Evolutionary conservation across 1,140 invertebrate genomes (phyloP), one percentile per base, ranked within the genome.

Genomic region (Ectropis grisescens): DNA sequence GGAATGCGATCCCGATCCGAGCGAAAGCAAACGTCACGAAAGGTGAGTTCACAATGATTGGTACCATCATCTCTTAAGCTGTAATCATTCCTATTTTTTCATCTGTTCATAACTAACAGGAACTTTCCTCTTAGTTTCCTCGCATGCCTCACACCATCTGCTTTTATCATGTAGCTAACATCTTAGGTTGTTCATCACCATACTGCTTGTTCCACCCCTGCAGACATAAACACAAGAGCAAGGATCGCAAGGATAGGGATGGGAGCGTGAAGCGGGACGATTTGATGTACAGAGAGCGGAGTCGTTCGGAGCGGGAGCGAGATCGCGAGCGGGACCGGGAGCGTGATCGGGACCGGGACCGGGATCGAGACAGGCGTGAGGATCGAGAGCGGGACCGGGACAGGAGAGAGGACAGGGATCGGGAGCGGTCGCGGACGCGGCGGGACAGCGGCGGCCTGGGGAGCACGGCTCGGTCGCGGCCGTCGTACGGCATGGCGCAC

Each of bases 141-240:
- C 37, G 8, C 35, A 33, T 16, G 26, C 35, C 34, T 46, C 12
- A 13, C 25, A 37, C 29, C 22, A 32, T 14, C 19, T 13, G 12
- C n/a, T 23, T 29, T 47, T n/a, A n/a, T n/a, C n/a, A n/a, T n/a
- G n/a, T 26, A 26, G 42, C 41, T 47, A 43, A 52, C 57, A 31
- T 41, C 41, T 42, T 53, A 31, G 44, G 44, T 52, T 29, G 34
- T 44, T 65, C 53, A 62, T 41, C 49, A 50, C 56, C 66, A 71
- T 76, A 48, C 70, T 57, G 69, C 76, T 76, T 71, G 53, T n/a
- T 74, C 58, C 67, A 66, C 62, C 67, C 56, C 60, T 49, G 58
- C 67, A 75, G 68, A 80, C 61, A 66, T 74, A 75, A 78, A 71
- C 60, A 66, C 62, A 82, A 70, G 58, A 61, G 69, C 51, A 82